Conservation (phyloP, 2,113 vertebrate species). For the Silurus glanis region DNA sequence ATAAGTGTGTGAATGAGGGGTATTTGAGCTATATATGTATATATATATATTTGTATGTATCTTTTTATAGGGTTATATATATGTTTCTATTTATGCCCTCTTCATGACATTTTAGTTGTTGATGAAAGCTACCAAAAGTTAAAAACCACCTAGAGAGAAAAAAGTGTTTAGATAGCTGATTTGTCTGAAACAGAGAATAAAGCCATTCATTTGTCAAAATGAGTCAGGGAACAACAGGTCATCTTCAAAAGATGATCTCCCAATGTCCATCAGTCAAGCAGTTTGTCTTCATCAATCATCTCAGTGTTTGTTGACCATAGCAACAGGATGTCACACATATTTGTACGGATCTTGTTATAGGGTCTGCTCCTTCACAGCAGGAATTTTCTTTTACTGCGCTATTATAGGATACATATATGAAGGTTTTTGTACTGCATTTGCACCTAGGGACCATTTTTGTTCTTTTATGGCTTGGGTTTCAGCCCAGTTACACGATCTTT, state of each 20-base stretch:
- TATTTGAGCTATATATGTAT: too few species aligned
- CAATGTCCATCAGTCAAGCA: constrained; percentile 57
- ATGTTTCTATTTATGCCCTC: constrained; percentile 18
- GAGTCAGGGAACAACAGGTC: constrained; percentile 35
- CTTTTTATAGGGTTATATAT: too few species aligned
- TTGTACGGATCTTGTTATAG: constrained; percentile 68
- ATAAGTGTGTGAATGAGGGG: too few species aligned
- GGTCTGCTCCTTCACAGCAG: constrained; percentile 60
- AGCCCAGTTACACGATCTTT: constrained; percentile 11
- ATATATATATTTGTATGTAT: too few species aligned
- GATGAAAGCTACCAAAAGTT: constrained; percentile 30
- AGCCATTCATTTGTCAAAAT: constrained; percentile 45
- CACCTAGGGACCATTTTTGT: constrained; percentile 26
- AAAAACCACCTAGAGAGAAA: constrained; percentile 29
- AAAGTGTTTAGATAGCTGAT: constrained; percentile 45
- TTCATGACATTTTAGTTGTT: constrained; percentile 24
- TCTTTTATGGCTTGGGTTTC: constrained; percentile 38
- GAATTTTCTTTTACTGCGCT: constrained; percentile 54
- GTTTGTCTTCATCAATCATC: constrained; percentile 70
- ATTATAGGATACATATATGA: constrained; percentile 49
- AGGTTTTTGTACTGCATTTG: constrained; percentile 33
- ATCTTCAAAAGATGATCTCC: constrained; percentile 53
- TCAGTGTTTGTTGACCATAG: constrained; percentile 65
- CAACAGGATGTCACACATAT: constrained; percentile 67
- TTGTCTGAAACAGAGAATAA: constrained; percentile 38